Conservation (phyloP, 2,888 invertebrate genomes). For the Thelaira solivaga region DNA sequence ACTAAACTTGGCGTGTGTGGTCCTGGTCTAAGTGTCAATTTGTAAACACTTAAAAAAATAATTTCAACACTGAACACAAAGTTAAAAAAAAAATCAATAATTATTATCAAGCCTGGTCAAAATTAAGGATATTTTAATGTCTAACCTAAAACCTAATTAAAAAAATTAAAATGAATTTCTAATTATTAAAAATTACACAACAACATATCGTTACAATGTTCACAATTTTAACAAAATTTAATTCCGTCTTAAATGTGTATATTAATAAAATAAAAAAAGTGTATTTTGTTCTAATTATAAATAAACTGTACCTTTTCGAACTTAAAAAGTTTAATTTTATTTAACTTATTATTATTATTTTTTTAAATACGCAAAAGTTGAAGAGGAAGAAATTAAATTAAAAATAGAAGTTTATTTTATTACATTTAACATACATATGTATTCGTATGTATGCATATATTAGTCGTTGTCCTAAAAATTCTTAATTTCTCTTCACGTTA, state of each 20-base stretch:
- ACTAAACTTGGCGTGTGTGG: no score
- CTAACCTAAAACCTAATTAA: conserved; percentile 28
- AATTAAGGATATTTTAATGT: conserved; percentile 7
- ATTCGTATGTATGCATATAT: conserved; percentile 33
- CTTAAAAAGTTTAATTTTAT: neutral
- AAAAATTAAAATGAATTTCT: conserved; percentile 6
- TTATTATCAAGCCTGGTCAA: neutral
- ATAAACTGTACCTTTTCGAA: neutral
- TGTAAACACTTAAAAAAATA: neutral
- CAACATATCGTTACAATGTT: conserved; percentile 31
- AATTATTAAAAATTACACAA: conserved; percentile 50
- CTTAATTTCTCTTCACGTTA: conserved; percentile 29
- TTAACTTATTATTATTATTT: neutral
- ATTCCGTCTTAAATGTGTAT: neutral
- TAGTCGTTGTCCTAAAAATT: conserved; percentile 59
- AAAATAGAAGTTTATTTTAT: conserved; percentile 2
- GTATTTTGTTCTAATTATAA: neutral
- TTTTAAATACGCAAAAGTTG: neutral
- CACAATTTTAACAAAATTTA: conserved; percentile 28
- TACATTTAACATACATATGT: conserved; percentile 13
- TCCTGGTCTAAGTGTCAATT: no score
- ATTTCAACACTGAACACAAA: neutral
- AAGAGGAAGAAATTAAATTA: neutral
- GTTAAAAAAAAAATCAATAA: no score
- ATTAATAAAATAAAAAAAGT: conserved; percentile 4